phyloP scores from a whole-genome alignment of 1,140 invertebrate genomes.

The Drosophila murphyi region DNA sequence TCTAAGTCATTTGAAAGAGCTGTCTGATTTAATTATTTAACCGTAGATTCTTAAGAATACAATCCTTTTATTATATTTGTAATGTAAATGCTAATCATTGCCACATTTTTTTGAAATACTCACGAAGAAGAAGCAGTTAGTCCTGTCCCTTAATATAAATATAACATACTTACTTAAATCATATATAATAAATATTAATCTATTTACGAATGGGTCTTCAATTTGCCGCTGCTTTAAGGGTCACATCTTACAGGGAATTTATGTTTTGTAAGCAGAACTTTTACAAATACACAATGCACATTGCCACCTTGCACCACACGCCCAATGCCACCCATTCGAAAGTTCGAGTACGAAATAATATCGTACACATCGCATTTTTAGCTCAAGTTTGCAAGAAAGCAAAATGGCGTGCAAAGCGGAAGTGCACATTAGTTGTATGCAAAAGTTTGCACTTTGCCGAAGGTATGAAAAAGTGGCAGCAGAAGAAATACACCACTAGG shows the following conservation, averaged over 20 bases:
- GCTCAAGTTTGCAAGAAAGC: constrained; percentile 64
- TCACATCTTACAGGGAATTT: constrained; percentile 43
- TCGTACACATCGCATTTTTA: constrained; percentile 72
- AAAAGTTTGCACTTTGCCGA: constrained; percentile 64
- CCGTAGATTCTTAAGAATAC: no score
- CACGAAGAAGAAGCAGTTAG: no score
- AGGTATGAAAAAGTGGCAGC: constrained; percentile 54
- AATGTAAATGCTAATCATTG: no score
- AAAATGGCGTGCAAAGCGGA: constrained; percentile 76
- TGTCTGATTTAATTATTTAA: no score
- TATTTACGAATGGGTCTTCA: neutral
- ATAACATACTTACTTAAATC: neutral
- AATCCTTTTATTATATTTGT: no score
- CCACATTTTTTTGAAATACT: no score
- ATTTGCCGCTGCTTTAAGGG: constrained; percentile 17
- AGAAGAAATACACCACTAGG: constrained; percentile 21
- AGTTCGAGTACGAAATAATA: constrained; percentile 77
- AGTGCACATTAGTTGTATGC: constrained; percentile 79
- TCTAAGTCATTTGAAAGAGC: no score
- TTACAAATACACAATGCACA: constrained; percentile 42
- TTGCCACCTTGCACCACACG: constrained; percentile 8
- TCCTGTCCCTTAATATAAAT: no score
- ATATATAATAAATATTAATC: neutral
- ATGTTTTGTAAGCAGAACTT: constrained; percentile 40
- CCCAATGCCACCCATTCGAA: constrained; percentile 36